Evolutionary conservation across 2,113 vertebrate genomes (phyloP), one percentile per base, ranked within the genome.

Genomic region (Brachyistius frenatus): DNA sequence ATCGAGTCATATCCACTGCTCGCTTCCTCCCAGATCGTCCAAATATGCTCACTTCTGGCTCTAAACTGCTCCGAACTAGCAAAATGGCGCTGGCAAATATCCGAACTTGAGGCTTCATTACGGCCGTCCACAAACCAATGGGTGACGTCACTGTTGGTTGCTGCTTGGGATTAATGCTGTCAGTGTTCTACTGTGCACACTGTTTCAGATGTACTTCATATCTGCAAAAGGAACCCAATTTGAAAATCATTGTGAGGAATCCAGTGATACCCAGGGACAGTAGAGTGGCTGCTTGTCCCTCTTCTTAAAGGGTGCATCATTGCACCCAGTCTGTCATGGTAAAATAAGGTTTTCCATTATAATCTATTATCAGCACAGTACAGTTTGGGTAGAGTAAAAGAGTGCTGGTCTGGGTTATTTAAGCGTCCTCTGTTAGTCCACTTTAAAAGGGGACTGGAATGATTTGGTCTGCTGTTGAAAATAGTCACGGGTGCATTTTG

Each of bases 311-410:
- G 84, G 50, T 54, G 62, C 66, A 35, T 47, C 73, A 60, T 63
- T 82, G 82, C 77, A 77, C 64, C 60, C 61, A 47, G 53, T 63
- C 67, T 81, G 78, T 83, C 73, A 74, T 32, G 71, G 70, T 76
- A 66, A 86, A 86, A 84, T 69, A 64, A 79, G 79, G 73, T 73
- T 70, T 74, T 66, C 73, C 53, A 35, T 78, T 86, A 65, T 80
- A 57, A 69, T 79, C 79, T 77, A 72, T 86, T 87, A 87, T 84
- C 66, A 73, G 81, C 78, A 66, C 64, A 49, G 70, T 55, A 46
- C 58, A 82, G 70, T 86, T 81, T 81, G 52, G 81, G 46, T 36
- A 47, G 69, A 78, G 69, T 78, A 46, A 76, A 73, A 70, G 62
- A 82, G 46, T 79, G 83, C 72, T 76, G 74, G 87, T 84, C 56